Conservation (phyloP, 2,797 vertebrate genomes). For the Takifugu rubripes region DNA sequence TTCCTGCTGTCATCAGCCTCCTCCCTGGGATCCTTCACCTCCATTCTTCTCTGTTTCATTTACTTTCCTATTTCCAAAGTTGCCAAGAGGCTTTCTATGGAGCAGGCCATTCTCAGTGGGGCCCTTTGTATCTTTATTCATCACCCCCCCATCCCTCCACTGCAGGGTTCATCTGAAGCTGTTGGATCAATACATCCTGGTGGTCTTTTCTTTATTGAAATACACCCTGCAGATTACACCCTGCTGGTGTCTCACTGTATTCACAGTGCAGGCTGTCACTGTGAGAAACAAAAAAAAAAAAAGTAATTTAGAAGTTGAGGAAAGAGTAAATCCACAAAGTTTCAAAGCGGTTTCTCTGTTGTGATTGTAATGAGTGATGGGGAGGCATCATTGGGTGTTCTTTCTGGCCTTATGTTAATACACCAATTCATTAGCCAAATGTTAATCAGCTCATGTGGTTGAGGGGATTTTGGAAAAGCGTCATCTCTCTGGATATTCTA, state of each 20-base stretch:
- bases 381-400: conserved; percentile 8
- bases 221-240: conserved; percentile 44
- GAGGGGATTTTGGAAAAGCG: conserved; percentile 33
- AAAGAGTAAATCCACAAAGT: conserved; percentile 7
- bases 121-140: conserved; percentile 62
- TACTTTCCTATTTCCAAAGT: conserved; percentile 35
- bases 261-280: conserved; percentile 34
- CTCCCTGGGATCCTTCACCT: conserved; percentile 27
- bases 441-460: conserved; percentile 22
- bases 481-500: conserved; percentile 30
- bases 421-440: not conserved
- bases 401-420: conserved; percentile 35
- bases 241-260: conserved; percentile 50
- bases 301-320: conserved; percentile 19
- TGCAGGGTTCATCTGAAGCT: conserved; percentile 57
- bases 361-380: conserved; percentile 20
- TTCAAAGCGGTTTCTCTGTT: not conserved
- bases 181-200: conserved; percentile 57
- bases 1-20: conserved; percentile 15
- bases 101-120: conserved; percentile 51
- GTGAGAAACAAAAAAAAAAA: conserved; percentile 20
- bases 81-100: conserved; percentile 51
- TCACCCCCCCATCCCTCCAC: conserved; percentile 53
- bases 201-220: conserved; percentile 60
- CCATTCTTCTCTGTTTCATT: conserved; percentile 37